These are phyloP conservation scores for Acanthisitta chloris DNA, from an alignment of 2,113 vertebrate species.

Conservation along the genomic window DNA sequence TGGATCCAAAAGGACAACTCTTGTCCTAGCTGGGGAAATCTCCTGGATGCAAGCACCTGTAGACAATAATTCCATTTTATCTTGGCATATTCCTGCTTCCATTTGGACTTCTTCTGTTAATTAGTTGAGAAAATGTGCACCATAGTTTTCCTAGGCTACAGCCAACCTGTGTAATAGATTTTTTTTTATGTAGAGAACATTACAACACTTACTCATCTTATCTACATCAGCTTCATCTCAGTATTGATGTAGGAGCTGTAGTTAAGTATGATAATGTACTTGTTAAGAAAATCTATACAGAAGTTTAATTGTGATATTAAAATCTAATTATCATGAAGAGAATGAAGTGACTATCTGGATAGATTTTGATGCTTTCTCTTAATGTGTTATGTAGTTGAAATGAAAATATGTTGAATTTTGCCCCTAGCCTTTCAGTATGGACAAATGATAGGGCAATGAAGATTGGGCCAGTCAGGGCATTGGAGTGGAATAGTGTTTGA, in stretches of 20 bases:
- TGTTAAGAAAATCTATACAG: slow-evolving; percentile 41
- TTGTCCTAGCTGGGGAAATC: neutral
- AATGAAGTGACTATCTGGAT: neutral
- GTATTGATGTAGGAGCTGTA: slow-evolving; percentile 10
- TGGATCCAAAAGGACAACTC: neutral
- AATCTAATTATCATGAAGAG: slow-evolving; percentile 21
- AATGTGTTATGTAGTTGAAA: neutral
- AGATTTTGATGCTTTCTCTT: neutral
- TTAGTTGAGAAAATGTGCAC: neutral
- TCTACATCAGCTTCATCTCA: slow-evolving; percentile 1
- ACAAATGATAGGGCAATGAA: neutral
- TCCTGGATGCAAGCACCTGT: neutral
- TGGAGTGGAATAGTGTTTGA: neutral
- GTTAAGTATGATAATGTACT: slow-evolving; percentile 6
- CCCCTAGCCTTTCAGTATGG: neutral
- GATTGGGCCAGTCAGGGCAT: neutral
- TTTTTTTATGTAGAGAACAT: slow-evolving; percentile 31
- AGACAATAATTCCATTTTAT: neutral
- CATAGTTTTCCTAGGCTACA: neutral
- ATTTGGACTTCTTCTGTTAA: neutral
- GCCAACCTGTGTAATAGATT: neutral
- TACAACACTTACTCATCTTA: slow-evolving; percentile 22
- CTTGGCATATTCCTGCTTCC: neutral
- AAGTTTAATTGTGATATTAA: slow-evolving; percentile 53
- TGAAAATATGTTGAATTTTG: slow-evolving; percentile 17